These are phyloP conservation scores for Metridium senile DNA, from an alignment of 92 coral and sea anemone species.

Conservation along the genomic window DNA sequence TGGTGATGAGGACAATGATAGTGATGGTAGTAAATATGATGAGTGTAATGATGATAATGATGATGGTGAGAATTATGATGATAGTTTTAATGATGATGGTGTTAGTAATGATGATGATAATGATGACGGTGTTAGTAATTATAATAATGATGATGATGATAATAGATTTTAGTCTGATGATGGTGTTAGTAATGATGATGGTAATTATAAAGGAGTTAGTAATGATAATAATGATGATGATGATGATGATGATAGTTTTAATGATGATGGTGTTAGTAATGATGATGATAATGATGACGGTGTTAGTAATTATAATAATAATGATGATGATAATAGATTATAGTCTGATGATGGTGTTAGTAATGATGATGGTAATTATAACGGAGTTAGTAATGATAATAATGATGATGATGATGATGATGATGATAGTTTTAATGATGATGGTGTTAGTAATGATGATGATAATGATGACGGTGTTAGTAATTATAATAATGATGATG, in stretches of 20 bases:
- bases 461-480: not conserved
- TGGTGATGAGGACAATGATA: not conserved
- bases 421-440: not conserved
- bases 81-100: not conserved
- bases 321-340: not conserved
- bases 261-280: not conserved
- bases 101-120: not conserved
- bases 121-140: not conserved
- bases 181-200: not conserved
- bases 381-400: not conserved
- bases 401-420: not conserved
- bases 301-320: not conserved
- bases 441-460: not conserved
- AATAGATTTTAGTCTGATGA: not conserved
- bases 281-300: not conserved
- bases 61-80: not conserved
- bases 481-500: not conserved
- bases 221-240: not conserved
- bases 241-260: too few species aligned
- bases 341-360: not conserved
- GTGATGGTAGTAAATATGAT: too few species aligned
- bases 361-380: not conserved
- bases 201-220: too few species aligned
- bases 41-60: not conserved
- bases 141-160: not conserved